Base-by-base conservation (phyloP, 2,113 vertebrate species). In the Callaeas wilsoni region DNA sequence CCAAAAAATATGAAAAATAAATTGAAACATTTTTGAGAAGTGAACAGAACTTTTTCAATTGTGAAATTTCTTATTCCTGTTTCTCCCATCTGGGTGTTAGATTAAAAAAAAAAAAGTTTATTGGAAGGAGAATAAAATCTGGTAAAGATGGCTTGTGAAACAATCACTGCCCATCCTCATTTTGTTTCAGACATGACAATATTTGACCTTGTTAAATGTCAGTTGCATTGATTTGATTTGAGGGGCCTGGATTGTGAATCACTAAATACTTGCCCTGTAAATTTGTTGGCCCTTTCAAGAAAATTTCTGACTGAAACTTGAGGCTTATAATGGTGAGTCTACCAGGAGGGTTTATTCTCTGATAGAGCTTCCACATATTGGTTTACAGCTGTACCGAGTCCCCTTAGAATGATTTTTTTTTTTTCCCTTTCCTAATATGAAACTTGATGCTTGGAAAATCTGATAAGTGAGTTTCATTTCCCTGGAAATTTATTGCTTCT, bases 381-480 rank as follows among this genome's bases (percentile, higher is more conserved):
- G 93, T 97, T 98, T 97, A 97, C 90, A 96, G 96, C 95, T 97
- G 83, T 95, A 95, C 92, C 49, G 94, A 95, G 94, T 94, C 94
- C 94, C 94, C 89, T 97, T 97, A 97, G 97, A 96, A 96, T 79
- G 93, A 95, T 94, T 92, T 96, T 90, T 94, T 65, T 47, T 77
- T 74, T 56, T 84, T 7, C 74, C 88, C 81, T 63, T 97, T 97
- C 97, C 94, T 97, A 97, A 98, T 97, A 98, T 97, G 98, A 98
- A 98, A 98, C 95, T 96, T 97, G 97, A 98, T 97, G 96, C 98
- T 96, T 97, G 90, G 97, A 97, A 97, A 98, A 98, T 98, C 98
- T 98, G 98, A 98, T 98, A 98, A 98, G 98, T 93, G 97, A 93
- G 97, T 97, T 98, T 98, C 98, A 98, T 98, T 98, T 98, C 97